A percentile compares a stretch with the other conserved stretches of the same genome.
Evolutionary conservation across 92 coral and sea anemone species (phyloP).

Genomic region (Zoanthus sansibaricus): DNA sequence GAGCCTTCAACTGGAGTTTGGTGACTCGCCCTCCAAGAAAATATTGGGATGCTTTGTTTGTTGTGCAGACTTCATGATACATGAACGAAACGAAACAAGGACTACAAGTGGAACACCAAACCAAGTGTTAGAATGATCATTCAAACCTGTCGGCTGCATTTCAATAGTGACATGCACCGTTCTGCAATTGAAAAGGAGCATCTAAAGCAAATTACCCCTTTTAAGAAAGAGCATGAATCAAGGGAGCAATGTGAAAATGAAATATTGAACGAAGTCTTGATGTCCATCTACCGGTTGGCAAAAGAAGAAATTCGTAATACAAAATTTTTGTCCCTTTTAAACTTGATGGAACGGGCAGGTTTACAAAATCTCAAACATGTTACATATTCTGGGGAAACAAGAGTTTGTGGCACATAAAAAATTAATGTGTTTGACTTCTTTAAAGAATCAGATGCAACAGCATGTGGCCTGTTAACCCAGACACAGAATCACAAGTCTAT

Average conservation of each 20-base stretch:
- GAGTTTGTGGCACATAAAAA: constrained; percentile 37
- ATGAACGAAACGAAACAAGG: constrained; percentile 19
- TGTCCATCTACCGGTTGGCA: constrained; percentile 54
- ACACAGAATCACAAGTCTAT: constrained; percentile 44
- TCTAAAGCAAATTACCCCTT: constrained; percentile 47
- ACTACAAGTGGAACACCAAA: constrained; percentile 28
- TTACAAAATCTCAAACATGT: constrained; percentile 32
- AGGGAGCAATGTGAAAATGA: constrained; percentile 40
- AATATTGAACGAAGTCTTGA: constrained; percentile 23
- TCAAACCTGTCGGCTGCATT: constrained; percentile 50
- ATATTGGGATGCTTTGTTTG: constrained; percentile 44
- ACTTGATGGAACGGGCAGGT: constrained; percentile 39
- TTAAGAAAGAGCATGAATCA: constrained; percentile 48
- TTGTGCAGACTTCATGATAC: constrained; percentile 46
- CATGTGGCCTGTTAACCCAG: constrained; percentile 49
- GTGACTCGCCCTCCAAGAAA: constrained; percentile 47
- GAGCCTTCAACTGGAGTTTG: constrained; percentile 54
- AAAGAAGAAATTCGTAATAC: constrained; percentile 38
- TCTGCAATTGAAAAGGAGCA: constrained; percentile 48
- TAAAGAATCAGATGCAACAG: constrained; percentile 55
- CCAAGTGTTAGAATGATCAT: constrained; percentile 36
- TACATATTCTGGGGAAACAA: constrained; percentile 44
- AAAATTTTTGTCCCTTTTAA: constrained; percentile 27
- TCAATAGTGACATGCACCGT: constrained; percentile 50
- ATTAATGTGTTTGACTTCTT: constrained; percentile 49